These are phyloP conservation scores for Ypsolopha scabrella DNA, from an alignment of 2,888 invertebrate species.

Conservation along the genomic window DNA sequence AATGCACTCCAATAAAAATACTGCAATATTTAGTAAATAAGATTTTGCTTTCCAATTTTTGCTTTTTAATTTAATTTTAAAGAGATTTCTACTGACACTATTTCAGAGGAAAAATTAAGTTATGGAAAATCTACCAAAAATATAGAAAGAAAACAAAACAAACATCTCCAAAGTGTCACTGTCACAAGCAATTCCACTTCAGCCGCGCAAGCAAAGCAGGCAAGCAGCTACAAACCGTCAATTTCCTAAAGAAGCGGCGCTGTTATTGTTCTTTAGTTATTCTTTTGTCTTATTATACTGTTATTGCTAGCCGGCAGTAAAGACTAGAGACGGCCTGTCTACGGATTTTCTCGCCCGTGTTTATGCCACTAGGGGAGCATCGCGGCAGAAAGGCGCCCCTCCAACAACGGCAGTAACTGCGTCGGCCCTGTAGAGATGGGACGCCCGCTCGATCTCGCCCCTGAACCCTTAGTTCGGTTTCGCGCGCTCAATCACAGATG, in stretches of 20 bases:
- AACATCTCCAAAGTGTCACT: no score
- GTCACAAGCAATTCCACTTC: no score
- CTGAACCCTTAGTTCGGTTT: constrained; percentile 3
- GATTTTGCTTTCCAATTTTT: no score
- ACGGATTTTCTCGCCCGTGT: constrained; percentile 61
- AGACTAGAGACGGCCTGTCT: constrained; percentile 67
- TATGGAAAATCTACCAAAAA: no score
- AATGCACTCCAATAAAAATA: no score
- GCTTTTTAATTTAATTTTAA: no score
- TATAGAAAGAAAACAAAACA: no score
- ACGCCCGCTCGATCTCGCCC: constrained; percentile 35
- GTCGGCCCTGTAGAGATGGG: constrained; percentile 49
- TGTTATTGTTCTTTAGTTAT: constrained; percentile 25
- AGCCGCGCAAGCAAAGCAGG: no score
- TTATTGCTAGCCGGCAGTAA: constrained; percentile 46
- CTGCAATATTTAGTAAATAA: no score
- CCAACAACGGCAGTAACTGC: constrained; percentile 25
- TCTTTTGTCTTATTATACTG: constrained; percentile 57
- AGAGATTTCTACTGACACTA: no score
- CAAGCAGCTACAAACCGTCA: background rate
- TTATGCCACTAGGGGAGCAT: constrained; percentile 59
- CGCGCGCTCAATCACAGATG: background rate
- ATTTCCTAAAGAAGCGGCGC: background rate
- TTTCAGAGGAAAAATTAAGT: no score
- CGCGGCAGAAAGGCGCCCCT: constrained; percentile 15